phyloP scores from a whole-genome alignment of 2,797 vertebrate species.

The Anguilla pacifica region DNA sequence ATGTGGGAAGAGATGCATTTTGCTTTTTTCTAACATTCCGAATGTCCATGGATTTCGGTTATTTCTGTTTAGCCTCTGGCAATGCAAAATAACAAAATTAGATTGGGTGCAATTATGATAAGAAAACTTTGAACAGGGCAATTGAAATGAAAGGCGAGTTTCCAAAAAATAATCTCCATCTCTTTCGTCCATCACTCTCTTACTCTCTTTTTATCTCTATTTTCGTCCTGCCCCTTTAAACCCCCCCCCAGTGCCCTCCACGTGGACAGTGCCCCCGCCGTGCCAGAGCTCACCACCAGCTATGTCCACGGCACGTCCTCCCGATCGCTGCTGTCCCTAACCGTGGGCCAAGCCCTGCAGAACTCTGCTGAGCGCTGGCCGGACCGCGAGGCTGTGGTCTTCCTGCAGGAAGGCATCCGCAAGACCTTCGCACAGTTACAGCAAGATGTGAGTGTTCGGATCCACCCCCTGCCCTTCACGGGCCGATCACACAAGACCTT shows the following conservation, averaged over 20 bases:
- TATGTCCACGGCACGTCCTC: conserved; percentile 74
- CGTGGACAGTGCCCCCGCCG: conserved; percentile 50
- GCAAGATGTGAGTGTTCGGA: conserved; percentile 71
- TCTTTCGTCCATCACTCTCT: neutral
- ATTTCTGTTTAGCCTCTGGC: too few species aligned
- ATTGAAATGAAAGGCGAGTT: neutral
- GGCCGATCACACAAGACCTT: neutral
- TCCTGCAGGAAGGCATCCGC: conserved; percentile 69
- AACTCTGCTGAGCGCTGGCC: conserved; percentile 67
- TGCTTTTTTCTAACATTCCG: too few species aligned
- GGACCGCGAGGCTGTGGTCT: conserved; percentile 77
- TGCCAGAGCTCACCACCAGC: conserved; percentile 74
- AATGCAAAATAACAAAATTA: too few species aligned
- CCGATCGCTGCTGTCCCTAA: conserved; percentile 62
- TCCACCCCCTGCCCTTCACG: neutral
- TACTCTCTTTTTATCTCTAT: neutral
- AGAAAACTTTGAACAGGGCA: too few species aligned
- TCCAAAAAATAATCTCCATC: neutral
- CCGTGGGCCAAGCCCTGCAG: conserved; percentile 74
- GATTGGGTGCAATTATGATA: too few species aligned
- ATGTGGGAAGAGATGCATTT: too few species aligned
- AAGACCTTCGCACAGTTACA: conserved; percentile 82
- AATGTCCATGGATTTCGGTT: too few species aligned
- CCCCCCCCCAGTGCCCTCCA: conserved; percentile 66
- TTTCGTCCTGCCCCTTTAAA: neutral